These are phyloP conservation scores for Epinotia brunnichana DNA, from an alignment of 2,888 invertebrate genomes.

Conservation along the genomic window DNA sequence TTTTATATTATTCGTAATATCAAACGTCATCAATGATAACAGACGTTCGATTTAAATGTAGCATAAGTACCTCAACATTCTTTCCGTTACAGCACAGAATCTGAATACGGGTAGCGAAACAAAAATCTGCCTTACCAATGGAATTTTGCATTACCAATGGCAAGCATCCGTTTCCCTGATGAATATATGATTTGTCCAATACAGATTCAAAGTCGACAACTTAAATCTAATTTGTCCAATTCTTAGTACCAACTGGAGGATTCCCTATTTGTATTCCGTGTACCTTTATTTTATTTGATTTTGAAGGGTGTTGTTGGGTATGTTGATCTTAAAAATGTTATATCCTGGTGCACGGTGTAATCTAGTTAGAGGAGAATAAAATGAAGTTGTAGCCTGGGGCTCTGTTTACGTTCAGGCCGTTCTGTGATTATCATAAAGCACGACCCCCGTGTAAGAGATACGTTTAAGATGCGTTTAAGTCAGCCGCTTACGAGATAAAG, in stretches of 20 bases:
- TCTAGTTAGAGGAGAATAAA: slow-evolving; percentile 18
- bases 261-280: slow-evolving; percentile 15
- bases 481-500: too few species aligned
- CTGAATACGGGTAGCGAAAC: background rate
- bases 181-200: slow-evolving; percentile 25
- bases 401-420: too few species aligned
- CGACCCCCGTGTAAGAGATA: too few species aligned
- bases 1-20: too few species aligned
- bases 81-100: background rate
- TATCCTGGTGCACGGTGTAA: background rate
- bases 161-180: background rate
- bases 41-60: too few species aligned
- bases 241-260: slow-evolving; percentile 20
- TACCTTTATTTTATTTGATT: slow-evolving; percentile 31
- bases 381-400: too few species aligned
- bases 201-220: slow-evolving; percentile 24
- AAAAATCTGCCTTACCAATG: background rate
- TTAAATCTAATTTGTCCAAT: slow-evolving; percentile 37
- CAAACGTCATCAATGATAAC: too few species aligned
- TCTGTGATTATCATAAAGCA: too few species aligned
- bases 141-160: background rate
- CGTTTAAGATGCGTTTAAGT: too few species aligned
- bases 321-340: slow-evolving; percentile 5
- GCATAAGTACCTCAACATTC: too few species aligned
- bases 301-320: slow-evolving; percentile 20